Conservation (phyloP, 2,797 vertebrate species). For the Pteronotus mesoamericanus region DNA sequence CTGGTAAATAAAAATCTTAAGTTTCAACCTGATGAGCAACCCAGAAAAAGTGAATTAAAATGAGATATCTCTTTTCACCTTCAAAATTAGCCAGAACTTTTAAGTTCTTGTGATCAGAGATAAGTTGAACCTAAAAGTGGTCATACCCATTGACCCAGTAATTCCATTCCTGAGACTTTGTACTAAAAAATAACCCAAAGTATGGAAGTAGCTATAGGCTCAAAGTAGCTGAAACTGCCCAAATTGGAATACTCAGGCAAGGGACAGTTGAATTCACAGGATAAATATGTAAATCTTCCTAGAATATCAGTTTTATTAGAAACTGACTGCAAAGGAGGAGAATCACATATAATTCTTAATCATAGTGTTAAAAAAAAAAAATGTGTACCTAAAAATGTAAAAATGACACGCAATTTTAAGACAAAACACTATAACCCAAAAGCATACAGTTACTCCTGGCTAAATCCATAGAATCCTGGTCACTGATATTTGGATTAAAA, state of each 20-base stretch:
- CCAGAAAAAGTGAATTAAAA: background rate
- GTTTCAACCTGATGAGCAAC: background rate
- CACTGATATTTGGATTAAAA: background rate
- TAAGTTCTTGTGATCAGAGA: background rate
- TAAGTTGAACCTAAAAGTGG: background rate
- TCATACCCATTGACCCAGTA: background rate
- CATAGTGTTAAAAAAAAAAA: background rate
- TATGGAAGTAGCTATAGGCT: background rate
- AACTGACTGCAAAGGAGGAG: background rate
- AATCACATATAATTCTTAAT: background rate
- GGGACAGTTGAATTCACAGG: background rate
- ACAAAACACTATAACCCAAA: background rate
- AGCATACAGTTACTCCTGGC: background rate
- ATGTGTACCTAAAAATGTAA: background rate
- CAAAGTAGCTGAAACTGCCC: background rate
- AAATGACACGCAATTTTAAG: background rate
- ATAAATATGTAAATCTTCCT: background rate
- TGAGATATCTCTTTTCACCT: background rate
- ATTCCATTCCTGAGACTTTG: background rate
- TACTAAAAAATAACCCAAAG: background rate
- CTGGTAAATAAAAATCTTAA: conserved; percentile 24
- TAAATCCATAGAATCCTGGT: background rate
- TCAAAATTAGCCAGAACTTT: background rate
- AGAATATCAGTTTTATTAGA: background rate
- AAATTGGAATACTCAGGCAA: background rate